Evolutionary conservation across 2,113 vertebrate genomes (phyloP).

Genomic region (Uria aalge): DNA sequence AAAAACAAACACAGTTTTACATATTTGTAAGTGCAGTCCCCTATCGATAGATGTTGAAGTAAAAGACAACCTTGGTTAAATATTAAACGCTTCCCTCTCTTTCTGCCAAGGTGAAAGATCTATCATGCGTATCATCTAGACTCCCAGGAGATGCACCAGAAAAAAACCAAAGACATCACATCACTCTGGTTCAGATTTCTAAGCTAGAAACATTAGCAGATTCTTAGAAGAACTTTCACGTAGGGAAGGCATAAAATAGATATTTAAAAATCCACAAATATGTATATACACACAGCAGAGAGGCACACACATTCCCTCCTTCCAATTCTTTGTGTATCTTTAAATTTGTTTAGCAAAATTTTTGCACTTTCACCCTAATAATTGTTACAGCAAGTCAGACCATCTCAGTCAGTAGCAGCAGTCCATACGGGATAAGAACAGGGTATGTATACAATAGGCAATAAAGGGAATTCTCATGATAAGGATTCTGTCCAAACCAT

Average conservation of each 20-base stretch:
- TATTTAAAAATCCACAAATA: background rate
- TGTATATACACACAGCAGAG: background rate
- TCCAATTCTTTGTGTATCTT: background rate
- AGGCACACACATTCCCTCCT: background rate
- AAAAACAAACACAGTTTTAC: slow-evolving; percentile 19
- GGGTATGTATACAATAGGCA: background rate
- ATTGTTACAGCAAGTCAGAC: background rate
- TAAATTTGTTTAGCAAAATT: background rate
- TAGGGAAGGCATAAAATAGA: background rate
- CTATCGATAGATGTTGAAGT: background rate
- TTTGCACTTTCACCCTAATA: background rate
- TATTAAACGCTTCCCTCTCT: slow-evolving; percentile 39
- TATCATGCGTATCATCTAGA: background rate
- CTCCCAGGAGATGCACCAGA: background rate
- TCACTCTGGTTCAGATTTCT: background rate
- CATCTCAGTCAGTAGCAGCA: background rate
- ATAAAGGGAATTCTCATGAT: background rate
- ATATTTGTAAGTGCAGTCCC: background rate
- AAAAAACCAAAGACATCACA: background rate
- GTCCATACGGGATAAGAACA: accelerated
- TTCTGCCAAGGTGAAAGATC: slow-evolving; percentile 37
- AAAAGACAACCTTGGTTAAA: slow-evolving; percentile 52
- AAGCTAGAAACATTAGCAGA: background rate
- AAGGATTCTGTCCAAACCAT: background rate
- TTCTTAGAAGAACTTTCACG: background rate